phyloP scores from a whole-genome alignment of 2,113 vertebrate species.

The Semicossyphus pulcher region DNA sequence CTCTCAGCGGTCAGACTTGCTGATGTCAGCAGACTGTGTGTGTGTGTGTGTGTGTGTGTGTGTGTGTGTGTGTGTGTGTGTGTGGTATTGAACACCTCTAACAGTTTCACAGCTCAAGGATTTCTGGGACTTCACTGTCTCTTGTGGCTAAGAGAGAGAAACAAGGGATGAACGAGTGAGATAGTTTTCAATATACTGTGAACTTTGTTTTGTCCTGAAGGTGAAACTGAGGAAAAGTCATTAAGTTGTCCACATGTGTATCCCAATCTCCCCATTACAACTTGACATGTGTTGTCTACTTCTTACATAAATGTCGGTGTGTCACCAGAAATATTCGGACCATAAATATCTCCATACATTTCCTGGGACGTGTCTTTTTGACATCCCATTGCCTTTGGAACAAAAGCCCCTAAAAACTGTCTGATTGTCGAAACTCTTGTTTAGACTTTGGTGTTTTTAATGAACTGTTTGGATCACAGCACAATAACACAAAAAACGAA shows the following conservation, averaged over 20 bases:
- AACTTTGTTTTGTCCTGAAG: not conserved
- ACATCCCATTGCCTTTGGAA: no score
- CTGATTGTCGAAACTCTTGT: no score
- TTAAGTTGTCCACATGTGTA: no score
- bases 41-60: slow-evolving; percentile 18
- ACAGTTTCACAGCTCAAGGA: slow-evolving; percentile 5
- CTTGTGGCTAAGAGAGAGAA: not conserved
- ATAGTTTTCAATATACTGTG: not conserved
- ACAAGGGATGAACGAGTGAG: not conserved
- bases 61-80: slow-evolving; percentile 26
- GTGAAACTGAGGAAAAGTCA: not conserved
- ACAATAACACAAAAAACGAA: no score
- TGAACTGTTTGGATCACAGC: no score
- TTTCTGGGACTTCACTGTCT: slow-evolving; percentile 24
- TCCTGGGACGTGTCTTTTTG: no score
- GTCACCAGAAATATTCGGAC: no score
- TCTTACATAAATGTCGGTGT: not conserved
- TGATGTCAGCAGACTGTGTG: slow-evolving; percentile 27
- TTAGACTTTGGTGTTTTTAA: no score
- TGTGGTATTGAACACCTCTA: slow-evolving; percentile 15
- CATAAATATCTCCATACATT: not conserved
- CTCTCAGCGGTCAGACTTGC: slow-evolving; percentile 19
- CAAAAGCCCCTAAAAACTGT: no score
- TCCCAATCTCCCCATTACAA: not conserved
- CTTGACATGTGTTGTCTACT: not conserved